Base-by-base conservation (phyloP, 2,113 vertebrate genomes). In the Leuciscus idus region DNA sequence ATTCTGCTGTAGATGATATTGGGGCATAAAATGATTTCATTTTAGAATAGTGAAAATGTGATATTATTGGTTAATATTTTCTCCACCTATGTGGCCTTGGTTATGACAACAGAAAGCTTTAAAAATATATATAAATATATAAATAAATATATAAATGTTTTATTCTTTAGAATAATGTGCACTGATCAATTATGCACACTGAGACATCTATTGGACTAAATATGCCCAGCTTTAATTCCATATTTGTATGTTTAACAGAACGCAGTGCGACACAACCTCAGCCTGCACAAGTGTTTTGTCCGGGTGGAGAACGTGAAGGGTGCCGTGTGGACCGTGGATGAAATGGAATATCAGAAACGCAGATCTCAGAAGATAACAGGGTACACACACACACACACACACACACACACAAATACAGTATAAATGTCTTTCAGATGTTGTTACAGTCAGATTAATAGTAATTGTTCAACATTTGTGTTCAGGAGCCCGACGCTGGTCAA, bases 211-310 rank as follows among this genome's bases (percentile, higher is more conserved):
- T 10, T 21, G 5, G 36, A 59, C 12, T 61, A 26, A n/a, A 79
- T 61, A 48, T 33, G 48, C 26, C 81, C 52, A 62, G 66, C 62
- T 72, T 5, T 64, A n/a, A 48, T 80, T 66, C 23, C 78, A 1
- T 50, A 17, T 77, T 5, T 46, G 6, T 86, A 10, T 80, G 57
- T 88, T 26, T 88, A 26, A 91, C 95, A 99, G 98, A 99, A 99
- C 90, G 98, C 98, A 72, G 98, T 99, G 86, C 98, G 98, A 94
- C 98, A 99, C 95, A 99, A 99, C 95, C 97, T 99, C 89, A 99
- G 98, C 92, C 97, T 99, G 95, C 98, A 99, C 96, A 99, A 99
- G 95, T 99, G 98, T 97, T 99, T 99, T 95, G 98, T 99, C 95
- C 97, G 98, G 87, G 98, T 99, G 93, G 98, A 99, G 96, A 99